Conservation (phyloP, 2,797 vertebrate genomes). For the Pterois miles region DNA sequence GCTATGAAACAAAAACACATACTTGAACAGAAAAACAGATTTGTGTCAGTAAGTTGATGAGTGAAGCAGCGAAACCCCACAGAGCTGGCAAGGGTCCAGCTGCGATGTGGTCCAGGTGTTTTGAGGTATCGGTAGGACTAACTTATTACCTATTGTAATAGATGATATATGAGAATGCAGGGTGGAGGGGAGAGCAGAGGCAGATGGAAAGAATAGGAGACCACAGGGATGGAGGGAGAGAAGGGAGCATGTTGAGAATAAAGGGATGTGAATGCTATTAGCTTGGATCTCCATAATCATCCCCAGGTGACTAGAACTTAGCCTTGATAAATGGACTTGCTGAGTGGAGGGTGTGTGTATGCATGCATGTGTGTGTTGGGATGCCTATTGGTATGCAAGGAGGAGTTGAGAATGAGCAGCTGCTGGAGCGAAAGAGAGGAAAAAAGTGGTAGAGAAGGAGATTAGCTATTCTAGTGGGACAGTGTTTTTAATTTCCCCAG, state of each 20-base stretch:
- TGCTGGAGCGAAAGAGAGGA: slow-evolving; percentile 51
- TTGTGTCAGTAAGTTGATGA: not conserved
- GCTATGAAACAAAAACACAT: not conserved
- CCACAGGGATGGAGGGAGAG: slow-evolving; percentile 70
- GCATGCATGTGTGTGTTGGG: slow-evolving; percentile 29
- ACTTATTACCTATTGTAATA: slow-evolving; percentile 64
- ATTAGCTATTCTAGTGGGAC: slow-evolving; percentile 72
- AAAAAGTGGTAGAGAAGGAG: slow-evolving; percentile 63
- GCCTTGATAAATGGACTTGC: slow-evolving; percentile 80
- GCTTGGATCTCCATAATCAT: slow-evolving; percentile 79
- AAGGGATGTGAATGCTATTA: slow-evolving; percentile 75
- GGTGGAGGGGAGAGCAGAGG: slow-evolving; percentile 32
- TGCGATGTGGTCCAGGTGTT: slow-evolving; percentile 61
- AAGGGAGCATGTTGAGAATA: slow-evolving; percentile 64
- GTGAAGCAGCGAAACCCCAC: slow-evolving; percentile 12
- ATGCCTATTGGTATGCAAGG: slow-evolving; percentile 51
- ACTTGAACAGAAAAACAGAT: slow-evolving; percentile 13
- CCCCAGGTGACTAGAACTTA: slow-evolving; percentile 80
- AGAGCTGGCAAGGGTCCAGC: slow-evolving; percentile 18
- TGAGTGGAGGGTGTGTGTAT: slow-evolving; percentile 48
- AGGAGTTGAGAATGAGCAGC: slow-evolving; percentile 64
- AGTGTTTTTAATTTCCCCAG: slow-evolving; percentile 81
- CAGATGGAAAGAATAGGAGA: slow-evolving; percentile 71
- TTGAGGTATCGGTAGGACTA: slow-evolving; percentile 47
- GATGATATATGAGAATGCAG: slow-evolving; percentile 65